Base-by-base conservation (phyloP, 2,888 invertebrate species). In the Fragum sueziense region DNA sequence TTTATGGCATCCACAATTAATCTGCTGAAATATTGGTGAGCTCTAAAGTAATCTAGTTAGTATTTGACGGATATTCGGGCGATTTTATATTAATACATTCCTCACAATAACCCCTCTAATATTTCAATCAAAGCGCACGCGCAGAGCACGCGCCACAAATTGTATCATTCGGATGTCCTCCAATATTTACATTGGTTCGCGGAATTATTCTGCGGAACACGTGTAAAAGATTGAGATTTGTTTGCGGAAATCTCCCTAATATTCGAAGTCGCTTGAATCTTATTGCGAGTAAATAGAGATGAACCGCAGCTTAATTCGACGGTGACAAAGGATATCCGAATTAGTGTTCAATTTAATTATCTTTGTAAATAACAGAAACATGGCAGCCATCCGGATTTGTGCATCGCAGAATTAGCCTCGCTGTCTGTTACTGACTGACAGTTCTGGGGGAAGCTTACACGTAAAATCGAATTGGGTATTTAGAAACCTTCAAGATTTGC, bases 271-370 rank as follows among this genome's bases (percentile, higher is more conserved):
- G 68, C 70, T 82, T 79, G 70, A 82, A 54, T 22, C 52, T 29
- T 31, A 34, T 70, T 70, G 37, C 76, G 68, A 71, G 71, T 70
- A 78, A 78, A 80, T 73, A 76, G 70, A 59, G 69, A 74, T 77
- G 78, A 71, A 68, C 78, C 74, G 54, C 54, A 76, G 76, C 76
- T 80, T 80, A 84, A 84, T 84, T 78, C 76, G 83, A 74, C 69
- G 62, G 47, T 37, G 27, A 80, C 83, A 84, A 84, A 76, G 67
- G 74, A 47, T 59, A 34, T 67, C 68, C 72, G 80, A 74, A 84
- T 84, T 75, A 80, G 67, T 84, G 78, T 78, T 78, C 78, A 73
- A 84, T 84, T 84, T 84, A 84, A 84, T 84, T 84, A 84, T 84
- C 83, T 80, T 69, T 73, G 80, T 78, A 80, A 84, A 84, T 74